These are phyloP conservation scores for Volucella zonaria DNA, from an alignment of 2,888 invertebrate genomes.

Conservation along the genomic window DNA sequence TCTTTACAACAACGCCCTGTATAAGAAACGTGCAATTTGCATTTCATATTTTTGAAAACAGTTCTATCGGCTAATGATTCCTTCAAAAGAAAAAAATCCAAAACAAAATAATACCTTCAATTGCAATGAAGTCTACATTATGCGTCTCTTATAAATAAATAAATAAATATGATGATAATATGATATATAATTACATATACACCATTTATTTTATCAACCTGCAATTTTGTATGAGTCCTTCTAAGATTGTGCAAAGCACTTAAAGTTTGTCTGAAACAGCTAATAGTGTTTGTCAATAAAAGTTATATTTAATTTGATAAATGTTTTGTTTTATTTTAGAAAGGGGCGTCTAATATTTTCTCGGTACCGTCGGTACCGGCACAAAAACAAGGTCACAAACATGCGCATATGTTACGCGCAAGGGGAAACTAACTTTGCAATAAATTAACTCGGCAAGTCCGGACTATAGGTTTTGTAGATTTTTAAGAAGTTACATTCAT, in stretches of 20 bases:
- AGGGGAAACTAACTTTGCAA: no score
- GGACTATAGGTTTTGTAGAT: no score
- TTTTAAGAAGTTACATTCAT: no score
- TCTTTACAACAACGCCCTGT: neutral
- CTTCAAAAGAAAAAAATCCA: neutral
- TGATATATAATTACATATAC: conserved; percentile 53
- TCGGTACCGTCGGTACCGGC: no score
- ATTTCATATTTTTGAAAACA: conserved; percentile 22
- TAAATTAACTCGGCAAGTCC: no score
- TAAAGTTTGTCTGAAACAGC: conserved; percentile 66
- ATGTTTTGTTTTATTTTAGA: neutral
- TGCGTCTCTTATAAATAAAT: conserved; percentile 46
- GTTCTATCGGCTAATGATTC: conserved; percentile 16
- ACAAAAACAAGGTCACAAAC: no score
- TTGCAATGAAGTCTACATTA: conserved; percentile 41
- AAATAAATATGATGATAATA: conserved; percentile 45
- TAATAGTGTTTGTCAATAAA: conserved; percentile 71
- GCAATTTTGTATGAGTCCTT: conserved; percentile 64
- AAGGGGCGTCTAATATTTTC: neutral
- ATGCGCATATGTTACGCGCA: no score
- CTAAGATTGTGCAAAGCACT: conserved; percentile 63
- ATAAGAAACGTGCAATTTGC: neutral
- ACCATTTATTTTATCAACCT: conserved; percentile 62
- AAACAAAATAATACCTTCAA: conserved; percentile 40
- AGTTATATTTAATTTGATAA: conserved; percentile 67